These are phyloP conservation scores for Sitodiplosis mosellana DNA, from an alignment of 1,140 invertebrate species.

Conservation along the genomic window DNA sequence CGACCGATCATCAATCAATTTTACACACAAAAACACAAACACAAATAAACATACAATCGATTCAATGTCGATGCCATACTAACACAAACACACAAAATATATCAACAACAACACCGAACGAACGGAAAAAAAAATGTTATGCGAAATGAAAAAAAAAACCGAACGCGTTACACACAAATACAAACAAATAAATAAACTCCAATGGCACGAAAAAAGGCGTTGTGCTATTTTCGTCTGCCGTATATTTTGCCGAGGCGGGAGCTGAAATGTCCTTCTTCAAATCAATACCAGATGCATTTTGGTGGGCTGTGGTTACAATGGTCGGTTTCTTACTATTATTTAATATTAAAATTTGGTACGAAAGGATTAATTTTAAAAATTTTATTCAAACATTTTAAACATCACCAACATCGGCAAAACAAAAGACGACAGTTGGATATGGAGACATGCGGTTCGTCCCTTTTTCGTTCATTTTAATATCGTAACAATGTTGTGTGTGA, in stretches of 20 bases:
- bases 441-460: slow-evolving; percentile 76
- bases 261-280: slow-evolving; percentile 91
- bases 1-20: no score
- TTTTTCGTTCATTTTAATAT: no score
- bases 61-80: neutral
- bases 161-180: neutral
- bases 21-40: no score
- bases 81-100: neutral
- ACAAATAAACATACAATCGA: no score
- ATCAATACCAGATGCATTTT: slow-evolving; percentile 92
- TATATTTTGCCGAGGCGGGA: slow-evolving; percentile 97
- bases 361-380: neutral
- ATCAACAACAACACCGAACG: neutral
- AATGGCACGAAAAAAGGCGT: slow-evolving; percentile 44
- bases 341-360: no score
- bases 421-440: slow-evolving; percentile 93
- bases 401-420: no score
- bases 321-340: no score
- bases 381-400: neutral
- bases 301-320: slow-evolving; percentile 90
- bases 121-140: neutral
- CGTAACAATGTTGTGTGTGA: no score
- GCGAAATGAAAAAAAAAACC: neutral
- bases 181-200: neutral
- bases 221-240: slow-evolving; percentile 93